Percentiles rank a stretch among this genome's conserved stretches.
These are phyloP conservation scores for Eulithis prunata DNA, from an alignment of 2,888 invertebrate species.

Conservation along the genomic window DNA sequence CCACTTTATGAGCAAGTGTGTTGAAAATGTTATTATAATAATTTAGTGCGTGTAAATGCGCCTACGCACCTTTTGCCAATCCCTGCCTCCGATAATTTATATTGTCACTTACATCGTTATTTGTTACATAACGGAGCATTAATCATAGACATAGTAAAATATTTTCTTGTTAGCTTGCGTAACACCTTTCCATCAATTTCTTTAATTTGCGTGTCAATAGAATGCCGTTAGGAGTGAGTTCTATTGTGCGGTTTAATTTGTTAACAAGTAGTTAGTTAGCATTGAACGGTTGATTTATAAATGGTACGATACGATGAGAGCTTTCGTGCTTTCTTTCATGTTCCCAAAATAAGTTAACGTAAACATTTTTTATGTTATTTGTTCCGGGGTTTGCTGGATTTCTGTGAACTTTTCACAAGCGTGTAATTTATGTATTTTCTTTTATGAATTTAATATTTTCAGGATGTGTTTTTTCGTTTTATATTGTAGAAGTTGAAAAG, in stretches of 20 bases:
- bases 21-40: neutral
- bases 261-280: conserved; percentile 33
- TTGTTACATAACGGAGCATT: conserved; percentile 32
- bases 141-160: conserved; percentile 38
- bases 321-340: conserved; percentile 16
- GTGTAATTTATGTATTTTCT: no score
- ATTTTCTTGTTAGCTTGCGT: conserved; percentile 38
- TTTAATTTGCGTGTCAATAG: conserved; percentile 44
- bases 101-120: conserved; percentile 43
- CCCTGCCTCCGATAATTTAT: conserved; percentile 43
- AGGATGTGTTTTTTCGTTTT: no score
- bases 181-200: conserved; percentile 48
- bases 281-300: conserved; percentile 27
- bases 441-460: no score
- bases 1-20: no score
- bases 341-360: conserved; percentile 2
- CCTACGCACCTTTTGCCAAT: conserved; percentile 43
- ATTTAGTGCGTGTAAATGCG: neutral
- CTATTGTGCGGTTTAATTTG: conserved; percentile 39
- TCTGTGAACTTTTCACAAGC: no score
- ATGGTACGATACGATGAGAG: conserved; percentile 9
- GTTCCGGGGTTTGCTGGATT: neutral
- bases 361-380: neutral
- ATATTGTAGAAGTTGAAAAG: no score
- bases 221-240: conserved; percentile 39